Conservation (phyloP, 2,888 invertebrate species). For the Rhagium mordax region DNA sequence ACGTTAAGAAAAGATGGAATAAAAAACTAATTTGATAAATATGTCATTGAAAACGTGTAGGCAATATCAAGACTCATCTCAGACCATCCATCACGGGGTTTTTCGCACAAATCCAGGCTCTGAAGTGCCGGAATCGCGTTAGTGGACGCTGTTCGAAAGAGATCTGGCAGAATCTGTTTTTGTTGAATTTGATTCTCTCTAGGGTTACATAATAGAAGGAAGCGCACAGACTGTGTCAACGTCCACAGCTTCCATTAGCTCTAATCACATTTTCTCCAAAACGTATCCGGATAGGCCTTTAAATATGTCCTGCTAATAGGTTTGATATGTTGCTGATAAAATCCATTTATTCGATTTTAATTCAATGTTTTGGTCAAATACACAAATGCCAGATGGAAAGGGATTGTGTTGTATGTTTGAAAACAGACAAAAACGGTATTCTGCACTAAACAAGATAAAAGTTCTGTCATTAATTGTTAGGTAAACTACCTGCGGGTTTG, state of each 20-base stretch:
- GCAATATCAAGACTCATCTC: not conserved
- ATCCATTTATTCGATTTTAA: not conserved
- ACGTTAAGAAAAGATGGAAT: not conserved
- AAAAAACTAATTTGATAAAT: not conserved
- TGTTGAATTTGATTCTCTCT: slow-evolving; percentile 2
- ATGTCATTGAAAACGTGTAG: not conserved
- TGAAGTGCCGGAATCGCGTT: not conserved
- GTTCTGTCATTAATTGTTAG: too few relatives aligned
- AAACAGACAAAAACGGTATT: too few relatives aligned
- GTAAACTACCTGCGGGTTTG: too few relatives aligned
- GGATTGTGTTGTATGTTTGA: too few relatives aligned
- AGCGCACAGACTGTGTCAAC: not conserved
- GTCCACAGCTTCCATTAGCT: not conserved
- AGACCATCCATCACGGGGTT: not conserved
- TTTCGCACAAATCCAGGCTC: not conserved
- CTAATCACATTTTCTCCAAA: not conserved
- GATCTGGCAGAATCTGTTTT: slow-evolving; percentile 1
- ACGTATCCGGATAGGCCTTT: not conserved
- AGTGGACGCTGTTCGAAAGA: not conserved
- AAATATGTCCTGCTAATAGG: not conserved
- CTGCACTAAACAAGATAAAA: too few relatives aligned
- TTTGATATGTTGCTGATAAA: not conserved
- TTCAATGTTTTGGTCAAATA: not conserved
- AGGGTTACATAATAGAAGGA: not conserved
- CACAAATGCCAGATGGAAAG: too few relatives aligned